Conservation (phyloP, 2,888 invertebrate genomes). For the Agapetus fuscipes region DNA sequence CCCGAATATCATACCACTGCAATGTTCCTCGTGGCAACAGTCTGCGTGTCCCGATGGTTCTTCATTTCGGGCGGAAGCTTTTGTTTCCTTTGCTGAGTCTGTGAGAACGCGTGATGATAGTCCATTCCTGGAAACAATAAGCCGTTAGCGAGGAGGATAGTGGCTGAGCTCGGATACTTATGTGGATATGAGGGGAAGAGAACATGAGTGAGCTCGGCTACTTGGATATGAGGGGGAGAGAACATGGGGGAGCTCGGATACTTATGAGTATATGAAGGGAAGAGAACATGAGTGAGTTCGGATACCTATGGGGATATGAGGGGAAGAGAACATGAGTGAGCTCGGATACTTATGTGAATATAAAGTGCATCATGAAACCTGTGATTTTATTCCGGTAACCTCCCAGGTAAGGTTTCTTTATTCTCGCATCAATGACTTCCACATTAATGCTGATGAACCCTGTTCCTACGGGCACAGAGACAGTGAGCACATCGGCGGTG, state of each 20-base stretch:
- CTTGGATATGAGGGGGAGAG: too few relatives aligned
- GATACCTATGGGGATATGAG: too few relatives aligned
- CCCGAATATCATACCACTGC: slow-evolving; percentile 12
- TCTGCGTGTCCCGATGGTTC: slow-evolving; percentile 57
- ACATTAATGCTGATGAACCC: slow-evolving; percentile 37
- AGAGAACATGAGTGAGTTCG: too few relatives aligned
- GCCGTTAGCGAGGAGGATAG: too few relatives aligned
- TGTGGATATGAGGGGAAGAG: too few relatives aligned
- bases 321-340: too few relatives aligned
- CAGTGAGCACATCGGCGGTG: slow-evolving; percentile 38
- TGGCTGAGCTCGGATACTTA: too few relatives aligned
- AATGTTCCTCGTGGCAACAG: slow-evolving; percentile 37
- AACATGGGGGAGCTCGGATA: too few relatives aligned
- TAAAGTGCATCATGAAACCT: too few relatives aligned
- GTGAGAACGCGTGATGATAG: slow-evolving; percentile 75
- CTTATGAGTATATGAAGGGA: too few relatives aligned
- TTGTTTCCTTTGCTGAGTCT: slow-evolving; percentile 58
- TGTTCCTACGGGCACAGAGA: slow-evolving; percentile 35
- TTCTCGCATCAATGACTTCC: slow-evolving; percentile 40
- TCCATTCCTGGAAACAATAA: slow-evolving; percentile 39
- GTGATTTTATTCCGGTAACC: slow-evolving; percentile 68
- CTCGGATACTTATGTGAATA: too few relatives aligned
- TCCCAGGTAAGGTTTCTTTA: slow-evolving; percentile 68
- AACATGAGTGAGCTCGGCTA: too few relatives aligned
- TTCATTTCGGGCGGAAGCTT: slow-evolving; percentile 43